Percentiles rank a stretch among this genome's conserved stretches.
phyloP scores from a whole-genome alignment of 2,797 vertebrate species.

The Sitta carolinensis region DNA sequence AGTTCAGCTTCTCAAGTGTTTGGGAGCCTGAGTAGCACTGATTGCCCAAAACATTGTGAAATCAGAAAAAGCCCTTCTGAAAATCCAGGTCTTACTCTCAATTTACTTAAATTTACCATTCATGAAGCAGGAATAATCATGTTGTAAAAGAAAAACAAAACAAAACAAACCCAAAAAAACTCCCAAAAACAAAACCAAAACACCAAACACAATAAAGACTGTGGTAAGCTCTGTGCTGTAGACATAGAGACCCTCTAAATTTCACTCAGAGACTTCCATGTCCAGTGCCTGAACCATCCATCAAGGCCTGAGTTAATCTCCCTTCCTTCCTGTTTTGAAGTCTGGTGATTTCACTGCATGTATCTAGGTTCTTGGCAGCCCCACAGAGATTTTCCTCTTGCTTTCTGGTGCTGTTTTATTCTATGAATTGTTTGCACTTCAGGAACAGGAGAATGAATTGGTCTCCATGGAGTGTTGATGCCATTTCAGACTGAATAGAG shows the following conservation, averaged over 20 bases:
- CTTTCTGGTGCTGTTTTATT: slow-evolving; percentile 45
- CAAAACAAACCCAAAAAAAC: not conserved
- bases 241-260: not conserved
- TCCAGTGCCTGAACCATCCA: not conserved
- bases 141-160: not conserved
- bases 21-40: not conserved
- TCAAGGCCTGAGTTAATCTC: not conserved
- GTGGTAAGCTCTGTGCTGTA: not conserved
- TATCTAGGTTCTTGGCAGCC: slow-evolving; percentile 10
- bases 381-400: not conserved
- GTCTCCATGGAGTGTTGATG: slow-evolving; percentile 27
- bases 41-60: not conserved
- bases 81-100: not conserved
- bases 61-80: not conserved
- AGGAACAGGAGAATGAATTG: slow-evolving; percentile 48
- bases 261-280: not conserved
- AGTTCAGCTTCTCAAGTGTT: not conserved
- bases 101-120: not conserved
- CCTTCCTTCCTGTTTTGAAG: slow-evolving; percentile 22
- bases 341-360: not conserved
- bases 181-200: not conserved
- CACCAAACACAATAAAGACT: not conserved
- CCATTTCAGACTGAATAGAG: slow-evolving; percentile 69
- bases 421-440: slow-evolving; percentile 55
- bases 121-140: not conserved